These are phyloP conservation scores for Anthophora plumipes DNA, from an alignment of 2,888 invertebrate genomes.

Conservation along the genomic window DNA sequence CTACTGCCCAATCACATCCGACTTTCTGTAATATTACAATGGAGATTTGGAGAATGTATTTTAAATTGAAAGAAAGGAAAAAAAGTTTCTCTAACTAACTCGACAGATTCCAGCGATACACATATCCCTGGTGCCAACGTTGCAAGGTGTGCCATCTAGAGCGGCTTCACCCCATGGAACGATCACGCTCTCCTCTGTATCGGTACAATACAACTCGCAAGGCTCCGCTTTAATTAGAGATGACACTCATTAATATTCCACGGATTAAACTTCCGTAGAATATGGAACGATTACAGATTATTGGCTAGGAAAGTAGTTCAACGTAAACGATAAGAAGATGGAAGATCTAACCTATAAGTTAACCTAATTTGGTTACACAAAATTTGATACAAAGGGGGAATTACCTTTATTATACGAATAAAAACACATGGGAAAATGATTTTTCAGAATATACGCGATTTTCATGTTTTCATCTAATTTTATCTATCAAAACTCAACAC, in stretches of 20 bases:
- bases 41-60: background rate
- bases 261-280: background rate
- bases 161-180: conserved; percentile 87
- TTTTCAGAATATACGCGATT: too few species aligned
- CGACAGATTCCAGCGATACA: conserved; percentile 88
- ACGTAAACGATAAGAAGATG: too few species aligned
- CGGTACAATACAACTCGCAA: conserved; percentile 88
- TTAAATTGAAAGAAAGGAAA: too few species aligned
- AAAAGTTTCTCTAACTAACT: conserved; percentile 84
- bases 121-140: conserved; percentile 87
- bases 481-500: too few species aligned
- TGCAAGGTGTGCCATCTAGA: conserved; percentile 88
- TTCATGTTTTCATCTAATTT: too few species aligned
- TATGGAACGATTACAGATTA: background rate
- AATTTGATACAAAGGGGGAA: too few species aligned
- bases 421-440: too few species aligned
- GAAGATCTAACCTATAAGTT: too few species aligned
- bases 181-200: conserved; percentile 86
- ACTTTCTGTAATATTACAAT: conserved; percentile 85
- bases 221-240: conserved; percentile 83
- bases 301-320: background rate
- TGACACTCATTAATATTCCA: conserved; percentile 21
- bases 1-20: conserved; percentile 88
- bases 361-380: too few species aligned
- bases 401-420: too few species aligned